Base-by-base conservation (phyloP, 2,888 invertebrate genomes). In the Malachius bipustulatus region DNA sequence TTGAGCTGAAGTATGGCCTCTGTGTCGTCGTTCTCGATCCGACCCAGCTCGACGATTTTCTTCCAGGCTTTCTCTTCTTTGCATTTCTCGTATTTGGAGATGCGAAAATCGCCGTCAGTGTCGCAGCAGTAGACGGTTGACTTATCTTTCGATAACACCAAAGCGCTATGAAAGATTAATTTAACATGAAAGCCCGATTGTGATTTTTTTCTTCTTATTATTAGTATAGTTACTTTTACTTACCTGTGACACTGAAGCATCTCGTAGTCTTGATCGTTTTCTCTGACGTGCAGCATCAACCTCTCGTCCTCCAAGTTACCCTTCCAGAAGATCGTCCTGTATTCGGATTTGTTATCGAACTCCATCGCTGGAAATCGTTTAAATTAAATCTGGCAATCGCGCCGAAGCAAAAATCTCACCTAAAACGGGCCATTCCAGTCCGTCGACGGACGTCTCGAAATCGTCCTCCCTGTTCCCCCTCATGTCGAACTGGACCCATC, bases 1-100 rank as follows among this genome's bases (percentile, higher is more conserved):
- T 85, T 85, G 35, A 94, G 61, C 56, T 89, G 89, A 29, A 89
- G 64, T 56, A 89, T 66, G 30, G 76, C 75, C 56, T 85, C 85
- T 12, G 73, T 76, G 0, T 75, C 71, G 38, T 85, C 84, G 11
- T 78, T 80, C 46, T 73, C 71, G 26, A 71, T 68, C 35, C 81
- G 72, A 0, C 73, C 69, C 24, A 87, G 60, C 35, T 75, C 72
- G 38, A 70, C 63, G 2, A 67, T 60, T 39, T 74, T 70, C 9
- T 65, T 62, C 85, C 85, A 85, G 36, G 54, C 56, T 13, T 68
- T 62, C 10, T 65, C 66, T n/a, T 71, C 66, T 1, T 56, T 48
- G 53, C 62, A 41, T 42, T 44, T 47, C 2, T 30, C 47, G 44
- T 65, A 72, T 54, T 70, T 69, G 1, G 64, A 59, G 4, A 73